Base-by-base conservation (phyloP, 2,888 invertebrate genomes). In the Thumatha senex region DNA sequence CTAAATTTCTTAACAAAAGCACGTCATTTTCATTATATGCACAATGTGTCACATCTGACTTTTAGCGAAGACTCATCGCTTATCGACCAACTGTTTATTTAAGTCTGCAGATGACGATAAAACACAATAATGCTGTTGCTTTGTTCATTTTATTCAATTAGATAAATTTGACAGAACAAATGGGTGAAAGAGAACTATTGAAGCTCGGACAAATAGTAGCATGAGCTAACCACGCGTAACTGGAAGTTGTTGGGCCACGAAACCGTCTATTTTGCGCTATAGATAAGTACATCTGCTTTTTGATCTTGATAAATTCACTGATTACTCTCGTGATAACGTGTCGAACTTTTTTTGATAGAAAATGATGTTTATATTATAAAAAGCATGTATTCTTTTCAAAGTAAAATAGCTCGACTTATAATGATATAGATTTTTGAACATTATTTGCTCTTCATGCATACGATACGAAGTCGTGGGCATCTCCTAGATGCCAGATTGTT, bases 31-130 rank as follows among this genome's bases (percentile, higher is more conserved):
- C 33, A 18, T 51, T 24, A 24, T 36, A 29, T 13, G 42, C 40
- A 46, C 46, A 63, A 51, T 64, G 61, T 52, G 53, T 46, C 58
- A 51, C 48, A 51, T 47, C 44, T 40, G 49, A 58, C 65, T 48
- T 54, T 50, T 35, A 48, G 48, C 38, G 51, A 48, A 64, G 54
- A 65, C 49, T 65, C 65, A 61, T 57, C 46, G 42, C 31, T 69
- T 66, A 69, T 67, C 46, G 10, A 49, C 48, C 66, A 56, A 59
- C 54, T 66, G 67, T 40, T 56, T 69, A 69, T 65, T 59, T 65
- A 56, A 66, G 69, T 60, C 58, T 46, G 51, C 66, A 66, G 54
- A 69, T 62, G 56, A 65, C 43, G 55, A 62, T 60, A 62, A 45
- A 29, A 7, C 14, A 50, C 33, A 52, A 45, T 13, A 30, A 41